Conservation (phyloP, 2,888 invertebrate genomes). For the Lutraria lutraria region DNA sequence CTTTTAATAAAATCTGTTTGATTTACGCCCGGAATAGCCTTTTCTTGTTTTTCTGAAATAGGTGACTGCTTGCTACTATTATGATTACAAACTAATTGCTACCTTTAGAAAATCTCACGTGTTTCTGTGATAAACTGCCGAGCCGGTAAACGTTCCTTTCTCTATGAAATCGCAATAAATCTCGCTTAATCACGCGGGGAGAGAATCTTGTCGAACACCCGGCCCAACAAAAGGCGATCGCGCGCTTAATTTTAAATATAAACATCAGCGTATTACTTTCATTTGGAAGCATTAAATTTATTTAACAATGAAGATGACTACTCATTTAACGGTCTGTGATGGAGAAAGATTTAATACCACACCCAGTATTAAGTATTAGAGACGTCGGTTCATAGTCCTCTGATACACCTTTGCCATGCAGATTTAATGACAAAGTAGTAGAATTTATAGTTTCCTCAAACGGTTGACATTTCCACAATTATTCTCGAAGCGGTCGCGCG, state of each 20-base stretch:
- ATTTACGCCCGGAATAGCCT: neutral
- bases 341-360: constrained; percentile 30
- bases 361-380: constrained; percentile 22
- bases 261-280: constrained; percentile 50
- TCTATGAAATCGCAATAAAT: constrained; percentile 47
- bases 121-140: constrained; percentile 43
- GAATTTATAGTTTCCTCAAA: constrained; percentile 40
- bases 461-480: constrained; percentile 63
- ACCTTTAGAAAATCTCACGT: constrained; percentile 38
- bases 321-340: constrained; percentile 41
- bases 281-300: constrained; percentile 50
- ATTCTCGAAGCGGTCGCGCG: constrained; percentile 53
- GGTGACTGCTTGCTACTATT: neutral
- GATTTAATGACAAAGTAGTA: constrained; percentile 40
- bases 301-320: constrained; percentile 53
- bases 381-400: constrained; percentile 24
- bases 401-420: constrained; percentile 47
- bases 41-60: neutral
- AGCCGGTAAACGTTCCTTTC: constrained; percentile 36
- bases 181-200: constrained; percentile 47
- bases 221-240: constrained; percentile 50
- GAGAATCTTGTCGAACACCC: constrained; percentile 43
- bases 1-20: neutral
- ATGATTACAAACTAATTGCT: constrained; percentile 5
- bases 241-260: constrained; percentile 43